Evolutionary conservation across 2,797 vertebrate genomes (phyloP).

Genomic region (Pangasius sanitwongsei): DNA sequence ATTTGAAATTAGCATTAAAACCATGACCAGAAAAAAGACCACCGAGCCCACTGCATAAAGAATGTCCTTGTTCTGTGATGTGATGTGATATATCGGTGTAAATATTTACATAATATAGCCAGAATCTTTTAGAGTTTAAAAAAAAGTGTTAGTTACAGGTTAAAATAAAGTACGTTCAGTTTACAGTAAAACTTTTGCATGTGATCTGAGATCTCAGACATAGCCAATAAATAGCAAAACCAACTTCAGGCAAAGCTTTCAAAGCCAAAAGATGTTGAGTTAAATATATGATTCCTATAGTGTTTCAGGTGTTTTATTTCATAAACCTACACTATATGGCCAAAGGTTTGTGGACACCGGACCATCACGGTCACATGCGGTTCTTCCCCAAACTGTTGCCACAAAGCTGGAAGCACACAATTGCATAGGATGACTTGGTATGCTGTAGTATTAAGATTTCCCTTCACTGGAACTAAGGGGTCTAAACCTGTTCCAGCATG

Average conservation of each 20-base stretch:
- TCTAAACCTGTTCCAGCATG: background rate
- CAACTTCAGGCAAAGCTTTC: background rate
- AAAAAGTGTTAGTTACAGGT: too few species aligned
- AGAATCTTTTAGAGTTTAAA: too few species aligned
- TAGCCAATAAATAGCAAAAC: background rate
- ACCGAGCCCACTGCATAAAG: background rate
- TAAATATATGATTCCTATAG: too few species aligned
- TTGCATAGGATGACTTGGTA: background rate
- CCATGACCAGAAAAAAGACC: background rate
- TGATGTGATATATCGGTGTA: too few species aligned
- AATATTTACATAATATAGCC: too few species aligned
- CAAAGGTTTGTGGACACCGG: background rate
- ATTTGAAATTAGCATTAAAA: background rate
- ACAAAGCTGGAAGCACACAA: background rate
- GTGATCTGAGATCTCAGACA: background rate
- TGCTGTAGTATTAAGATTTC: background rate
- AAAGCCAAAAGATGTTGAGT: background rate
- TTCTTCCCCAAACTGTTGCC: too few species aligned
- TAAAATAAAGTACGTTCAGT: too few species aligned
- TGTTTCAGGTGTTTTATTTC: too few species aligned
- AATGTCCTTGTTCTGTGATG: too few species aligned
- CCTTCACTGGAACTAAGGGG: background rate
- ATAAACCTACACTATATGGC: background rate
- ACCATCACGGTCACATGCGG: too few species aligned
- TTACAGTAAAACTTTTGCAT: too few species aligned